Evolutionary conservation across 1,140 invertebrate genomes (phyloP), one percentile per base, ranked within the genome.

Genomic region (Mya arenaria): DNA sequence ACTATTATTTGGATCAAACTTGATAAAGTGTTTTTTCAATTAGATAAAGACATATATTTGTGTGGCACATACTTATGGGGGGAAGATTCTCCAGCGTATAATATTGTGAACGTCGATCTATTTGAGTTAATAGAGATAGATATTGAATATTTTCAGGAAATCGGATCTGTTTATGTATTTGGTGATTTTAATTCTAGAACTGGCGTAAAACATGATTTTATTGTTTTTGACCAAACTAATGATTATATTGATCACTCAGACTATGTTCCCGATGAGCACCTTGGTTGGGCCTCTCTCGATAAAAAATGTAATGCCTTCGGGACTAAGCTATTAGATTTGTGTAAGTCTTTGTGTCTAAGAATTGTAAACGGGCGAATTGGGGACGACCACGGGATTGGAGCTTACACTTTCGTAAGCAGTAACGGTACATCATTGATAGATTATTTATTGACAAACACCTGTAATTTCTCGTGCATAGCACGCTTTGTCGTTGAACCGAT

Each of bases 1-100:
- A 62, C 55, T 15, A 62, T 75, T 39, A 62, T 62, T 8, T 75
- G 55, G 72, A 39, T 75, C 1, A 75, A 60, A 62, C 36, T 75
- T 13, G 32, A 41, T 44, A 4, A 41, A 15, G n/a, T 34, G 1
- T 75, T 75, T 62, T 75, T 75, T 41, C n/a, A 44, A 2, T 58
- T 25, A 48, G 19, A 13, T 23, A 56, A 32, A 8, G 30, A 62
- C 41, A 30, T 75, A 30, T 62, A 62, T 30, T 3, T 75, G 3
- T 75, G 32, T 75, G 72, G 4, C 5, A 30, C 25, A 2, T 75
- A 75, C 25, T 8, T 75, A 4, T 75, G 56, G 72, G 32, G 32
- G 4, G 5, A 75, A 28, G 58, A 41, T 15, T 75, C 72, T 28
- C 72, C 72, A 4, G 72, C 72, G 6, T 75, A 62, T 37, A 25